A percentile compares a stretch with the other conserved stretches of the same genome.
These are phyloP conservation scores for Gymnosoma rotundatum DNA, from an alignment of 2,888 invertebrate species.

Conservation along the genomic window DNA sequence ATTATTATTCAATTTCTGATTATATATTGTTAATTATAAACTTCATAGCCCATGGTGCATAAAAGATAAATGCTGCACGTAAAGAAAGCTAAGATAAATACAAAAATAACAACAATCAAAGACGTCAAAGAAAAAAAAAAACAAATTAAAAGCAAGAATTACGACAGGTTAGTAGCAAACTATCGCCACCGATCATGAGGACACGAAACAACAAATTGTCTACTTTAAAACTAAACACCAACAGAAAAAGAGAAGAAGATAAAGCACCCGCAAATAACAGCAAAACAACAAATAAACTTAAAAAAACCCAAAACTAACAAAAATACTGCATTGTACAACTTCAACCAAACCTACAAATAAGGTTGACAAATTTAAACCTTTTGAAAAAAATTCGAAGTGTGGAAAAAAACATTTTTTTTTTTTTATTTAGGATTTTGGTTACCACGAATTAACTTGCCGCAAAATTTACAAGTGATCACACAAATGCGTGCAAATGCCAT, in stretches of 20 bases:
- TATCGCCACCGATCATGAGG: slow-evolving; percentile 69
- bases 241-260: slow-evolving; percentile 58
- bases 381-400: slow-evolving; percentile 28
- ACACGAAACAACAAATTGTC: slow-evolving; percentile 69
- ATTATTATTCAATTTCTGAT: not conserved
- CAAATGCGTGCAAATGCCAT: slow-evolving; percentile 73
- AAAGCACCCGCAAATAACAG: slow-evolving; percentile 60
- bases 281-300: slow-evolving; percentile 34
- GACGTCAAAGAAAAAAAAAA: slow-evolving; percentile 36
- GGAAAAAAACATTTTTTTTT: slow-evolving; percentile 15
- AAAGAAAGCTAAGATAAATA: slow-evolving; percentile 53
- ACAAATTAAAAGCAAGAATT: slow-evolving; percentile 72
- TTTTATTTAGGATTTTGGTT: slow-evolving; percentile 5
- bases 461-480: slow-evolving; percentile 74
- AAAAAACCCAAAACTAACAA: not conserved
- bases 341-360: slow-evolving; percentile 45
- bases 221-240: slow-evolving; percentile 60
- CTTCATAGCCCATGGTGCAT: slow-evolving; percentile 32
- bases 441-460: slow-evolving; percentile 71
- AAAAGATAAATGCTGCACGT: slow-evolving; percentile 30
- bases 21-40: not conserved
- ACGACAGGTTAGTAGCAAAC: slow-evolving; percentile 70
- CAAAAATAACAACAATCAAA: slow-evolving; percentile 45
- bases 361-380: slow-evolving; percentile 70
- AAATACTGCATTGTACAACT: slow-evolving; percentile 12